Evolutionary conservation across 1,140 invertebrate genomes (phyloP).

Genomic region (Brachionus manjavacas): DNA sequence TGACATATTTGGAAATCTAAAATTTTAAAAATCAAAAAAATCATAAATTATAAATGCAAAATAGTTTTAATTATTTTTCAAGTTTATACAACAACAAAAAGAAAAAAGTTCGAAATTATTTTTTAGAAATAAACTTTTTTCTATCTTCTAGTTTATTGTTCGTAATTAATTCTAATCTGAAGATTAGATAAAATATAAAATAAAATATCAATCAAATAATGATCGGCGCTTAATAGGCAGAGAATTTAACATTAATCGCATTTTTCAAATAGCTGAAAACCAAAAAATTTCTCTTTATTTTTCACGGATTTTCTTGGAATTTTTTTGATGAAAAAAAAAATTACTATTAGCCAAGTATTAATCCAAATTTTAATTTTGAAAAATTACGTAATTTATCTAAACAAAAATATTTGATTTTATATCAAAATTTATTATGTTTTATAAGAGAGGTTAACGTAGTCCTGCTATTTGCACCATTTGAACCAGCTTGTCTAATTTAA

Average conservation of each 20-base stretch:
- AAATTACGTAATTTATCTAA: background rate
- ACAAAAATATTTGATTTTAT: background rate
- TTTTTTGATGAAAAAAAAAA: too few relatives aligned
- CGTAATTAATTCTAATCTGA: background rate
- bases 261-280: background rate
- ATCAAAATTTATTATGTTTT: background rate
- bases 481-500: background rate
- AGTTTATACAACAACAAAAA: background rate
- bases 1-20: slow-evolving; percentile 1
- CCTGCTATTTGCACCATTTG: background rate
- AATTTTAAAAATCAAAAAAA: background rate
- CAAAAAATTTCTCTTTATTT: background rate
- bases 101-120: background rate
- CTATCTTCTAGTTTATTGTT: background rate
- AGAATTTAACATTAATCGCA: background rate
- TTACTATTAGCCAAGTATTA: background rate
- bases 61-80: background rate
- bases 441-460: background rate
- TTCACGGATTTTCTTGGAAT: background rate
- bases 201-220: background rate
- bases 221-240: background rate
- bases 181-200: background rate
- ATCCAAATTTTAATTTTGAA: background rate
- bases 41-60: background rate
- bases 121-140: background rate